A percentile compares a stretch with the other conserved stretches of the same genome.
These are phyloP conservation scores for Drosophila kepulauana DNA, from an alignment of 1,140 invertebrate genomes.

Conservation along the genomic window DNA sequence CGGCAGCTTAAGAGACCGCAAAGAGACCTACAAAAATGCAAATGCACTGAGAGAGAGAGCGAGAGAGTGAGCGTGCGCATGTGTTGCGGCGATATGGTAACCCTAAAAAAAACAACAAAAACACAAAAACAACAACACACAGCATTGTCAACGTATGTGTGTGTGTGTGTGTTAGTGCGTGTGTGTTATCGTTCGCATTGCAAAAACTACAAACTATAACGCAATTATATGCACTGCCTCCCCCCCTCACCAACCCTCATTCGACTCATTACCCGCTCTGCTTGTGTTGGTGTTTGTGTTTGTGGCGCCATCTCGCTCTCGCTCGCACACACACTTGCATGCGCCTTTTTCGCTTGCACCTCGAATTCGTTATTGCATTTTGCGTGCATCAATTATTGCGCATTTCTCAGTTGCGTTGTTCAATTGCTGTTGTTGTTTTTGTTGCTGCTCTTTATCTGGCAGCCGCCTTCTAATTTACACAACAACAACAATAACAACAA, in stretches of 20 bases:
- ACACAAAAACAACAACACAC: no score
- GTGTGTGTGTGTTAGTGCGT: conserved; percentile 28
- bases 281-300: background rate
- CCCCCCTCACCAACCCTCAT: conserved; percentile 6
- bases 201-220: conserved; percentile 79
- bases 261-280: conserved; percentile 36
- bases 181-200: conserved; percentile 70
- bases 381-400: conserved; percentile 83
- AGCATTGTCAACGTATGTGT: conserved; percentile 2
- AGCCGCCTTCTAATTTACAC: conserved; percentile 80
- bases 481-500: conserved; percentile 48
- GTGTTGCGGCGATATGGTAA: conserved; percentile 56
- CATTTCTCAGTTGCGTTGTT: conserved; percentile 79
- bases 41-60: conserved; percentile 19
- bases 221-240: conserved; percentile 70
- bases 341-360: conserved; percentile 46
- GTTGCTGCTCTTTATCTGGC: conserved; percentile 66
- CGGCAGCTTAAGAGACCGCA: conserved; percentile 51
- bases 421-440: conserved; percentile 46
- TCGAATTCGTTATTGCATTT: conserved; percentile 68
- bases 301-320: conserved; percentile 16
- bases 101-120: conserved; percentile 50
- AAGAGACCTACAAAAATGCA: conserved; percentile 41
- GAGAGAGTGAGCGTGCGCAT: conserved; percentile 65
- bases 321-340: background rate